These are phyloP conservation scores for Thereuonema tuberculata DNA, from an alignment of 1,140 invertebrate species.

Conservation along the genomic window DNA sequence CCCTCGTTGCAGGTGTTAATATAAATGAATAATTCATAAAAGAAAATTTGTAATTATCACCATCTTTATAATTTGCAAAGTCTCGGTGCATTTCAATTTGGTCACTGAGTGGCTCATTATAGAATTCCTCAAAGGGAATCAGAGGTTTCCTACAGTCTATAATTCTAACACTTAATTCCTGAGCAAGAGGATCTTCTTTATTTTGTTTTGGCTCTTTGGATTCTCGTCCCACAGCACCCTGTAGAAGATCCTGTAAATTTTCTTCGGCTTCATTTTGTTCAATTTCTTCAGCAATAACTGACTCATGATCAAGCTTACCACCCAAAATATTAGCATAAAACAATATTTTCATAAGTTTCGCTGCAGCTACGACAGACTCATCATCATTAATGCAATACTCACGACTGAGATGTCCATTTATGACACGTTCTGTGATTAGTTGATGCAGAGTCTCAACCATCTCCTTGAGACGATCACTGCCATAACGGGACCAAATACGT, in stretches of 20 bases:
- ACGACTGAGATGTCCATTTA: conserved; percentile 54
- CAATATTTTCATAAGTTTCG: conserved; percentile 67
- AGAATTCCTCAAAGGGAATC: conserved; percentile 75
- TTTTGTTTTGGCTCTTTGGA: conserved; percentile 16
- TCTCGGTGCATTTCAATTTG: conserved; percentile 84
- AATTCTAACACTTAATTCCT: conserved; percentile 51
- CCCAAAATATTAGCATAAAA: conserved; percentile 81
- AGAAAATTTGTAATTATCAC: conserved; percentile 54
- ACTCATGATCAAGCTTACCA: conserved; percentile 49
- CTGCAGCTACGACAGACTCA: conserved; percentile 58
- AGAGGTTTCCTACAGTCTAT: conserved; percentile 67
- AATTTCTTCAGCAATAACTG: conserved; percentile 25
- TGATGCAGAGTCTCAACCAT: conserved; percentile 72
- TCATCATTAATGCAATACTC: conserved; percentile 72
- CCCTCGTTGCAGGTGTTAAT: conserved; percentile 80
- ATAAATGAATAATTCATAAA: conserved; percentile 87
- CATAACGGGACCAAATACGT: conserved; percentile 57
- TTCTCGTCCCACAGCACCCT: conserved; percentile 25
- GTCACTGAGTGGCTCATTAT: conserved; percentile 84
- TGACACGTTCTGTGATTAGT: conserved; percentile 60
- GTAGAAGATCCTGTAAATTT: conserved; percentile 25
- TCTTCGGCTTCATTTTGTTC: conserved; percentile 23
- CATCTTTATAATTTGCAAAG: conserved; percentile 65
- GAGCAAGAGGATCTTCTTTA: conserved; percentile 34
- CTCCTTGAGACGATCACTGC: conserved; percentile 48